These are phyloP conservation scores for Ailurus styani DNA, from an alignment of 2,113 vertebrate genomes.

Conservation along the genomic window DNA sequence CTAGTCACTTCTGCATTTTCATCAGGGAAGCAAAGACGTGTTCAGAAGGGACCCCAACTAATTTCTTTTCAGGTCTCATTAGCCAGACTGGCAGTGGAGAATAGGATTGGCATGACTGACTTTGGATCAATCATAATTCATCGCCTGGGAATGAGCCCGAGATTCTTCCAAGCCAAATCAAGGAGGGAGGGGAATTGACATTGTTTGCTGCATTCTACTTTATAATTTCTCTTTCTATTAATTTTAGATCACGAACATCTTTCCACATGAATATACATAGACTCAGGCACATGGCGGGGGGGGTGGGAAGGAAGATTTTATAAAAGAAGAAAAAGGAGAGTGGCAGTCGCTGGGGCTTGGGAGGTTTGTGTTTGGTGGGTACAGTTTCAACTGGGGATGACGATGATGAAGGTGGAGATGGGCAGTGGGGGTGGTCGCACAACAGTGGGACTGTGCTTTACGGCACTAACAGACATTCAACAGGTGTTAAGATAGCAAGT, in stretches of 20 bases:
- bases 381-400: not conserved
- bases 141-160: not conserved
- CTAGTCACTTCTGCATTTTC: not conserved
- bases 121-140: not conserved
- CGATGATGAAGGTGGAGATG: not conserved
- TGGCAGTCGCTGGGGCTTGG: rapidly evolving
- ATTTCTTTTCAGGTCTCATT: not conserved
- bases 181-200: not conserved
- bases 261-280: not conserved
- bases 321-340: not conserved
- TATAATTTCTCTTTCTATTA: not conserved
- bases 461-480: not conserved
- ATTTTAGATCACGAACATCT: not conserved
- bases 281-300: no score
- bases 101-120: not conserved
- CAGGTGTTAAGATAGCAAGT: no score
- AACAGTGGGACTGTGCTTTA: rapidly evolving
- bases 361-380: not conserved
- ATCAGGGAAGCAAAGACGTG: not conserved
- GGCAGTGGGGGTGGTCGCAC: rapidly evolving
- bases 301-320: no score
- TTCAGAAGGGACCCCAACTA: not conserved
- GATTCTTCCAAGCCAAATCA: not conserved
- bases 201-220: not conserved
- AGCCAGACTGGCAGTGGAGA: not conserved